Conservation (phyloP, 2,888 invertebrate genomes). For the Troides oblongomaculatus region DNA sequence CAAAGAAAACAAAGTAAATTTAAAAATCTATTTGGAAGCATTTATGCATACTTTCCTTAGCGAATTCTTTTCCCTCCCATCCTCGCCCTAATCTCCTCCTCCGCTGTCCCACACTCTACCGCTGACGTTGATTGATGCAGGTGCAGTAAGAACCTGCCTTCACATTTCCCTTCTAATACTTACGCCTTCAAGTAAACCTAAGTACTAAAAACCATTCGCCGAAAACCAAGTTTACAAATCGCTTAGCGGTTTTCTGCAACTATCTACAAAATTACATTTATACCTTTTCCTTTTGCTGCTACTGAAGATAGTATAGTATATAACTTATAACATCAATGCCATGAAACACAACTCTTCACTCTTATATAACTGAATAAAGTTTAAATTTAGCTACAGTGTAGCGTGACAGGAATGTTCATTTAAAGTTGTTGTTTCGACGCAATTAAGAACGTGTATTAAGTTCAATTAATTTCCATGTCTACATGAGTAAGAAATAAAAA, state of each 20-base stretch:
- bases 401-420: no score
- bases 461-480: no score
- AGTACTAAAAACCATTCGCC: constrained; percentile 25
- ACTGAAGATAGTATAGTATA: neutral
- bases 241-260: neutral
- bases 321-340: neutral
- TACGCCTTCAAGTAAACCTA: constrained; percentile 30
- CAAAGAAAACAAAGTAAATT: neutral
- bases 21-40: neutral
- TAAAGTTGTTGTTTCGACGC: no score
- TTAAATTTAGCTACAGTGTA: no score
- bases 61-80: constrained; percentile 44
- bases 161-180: constrained; percentile 37
- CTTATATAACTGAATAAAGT: neutral
- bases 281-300: neutral
- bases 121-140: constrained; percentile 74
- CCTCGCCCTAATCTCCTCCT: constrained; percentile 47
- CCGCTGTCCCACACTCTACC: constrained; percentile 50
- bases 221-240: constrained; percentile 4
- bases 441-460: no score
- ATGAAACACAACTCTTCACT: no score
- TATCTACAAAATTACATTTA: neutral
- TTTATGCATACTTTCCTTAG: constrained; percentile 14
- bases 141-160: constrained; percentile 63
- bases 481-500: no score